Base-by-base conservation (phyloP, 2,797 vertebrate genomes). In the Alosa sapidissima region DNA sequence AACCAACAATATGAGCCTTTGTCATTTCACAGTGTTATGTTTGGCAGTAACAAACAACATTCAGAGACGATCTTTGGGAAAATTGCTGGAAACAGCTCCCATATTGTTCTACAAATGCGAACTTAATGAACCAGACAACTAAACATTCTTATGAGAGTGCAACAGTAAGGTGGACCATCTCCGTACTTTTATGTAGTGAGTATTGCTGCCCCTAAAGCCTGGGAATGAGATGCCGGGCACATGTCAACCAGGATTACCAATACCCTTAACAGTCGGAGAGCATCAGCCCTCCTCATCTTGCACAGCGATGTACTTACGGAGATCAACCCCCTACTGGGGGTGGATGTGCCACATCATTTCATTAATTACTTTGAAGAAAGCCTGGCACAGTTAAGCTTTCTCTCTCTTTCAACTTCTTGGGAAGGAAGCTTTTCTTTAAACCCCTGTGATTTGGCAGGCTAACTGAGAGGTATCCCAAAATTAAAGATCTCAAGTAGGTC, bases 391-490 rank as follows among this genome's bases (percentile, higher is more conserved):
- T 68, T 87, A 65, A 87, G 87, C 55, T 85, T 81, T 89, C 72
- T 6, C 41, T 81, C 83, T 78, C 81, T 65, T 55, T 58, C 85
- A 82, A 54, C 85, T 88, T 85, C 65, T 85, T 78, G 84, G 84
- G 81, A 78, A 62, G 82, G 62, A 84, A 81, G 62, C 86, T 78
- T 48, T 41, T 78, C 84, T 87, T 82, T 33, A 88, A 88, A 91
- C 82, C 87, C 82, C 84, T 58, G 83, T 78, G 81, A 85, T 55
- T 84, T 85, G 82, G 86, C 87, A 87, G 75, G 13, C 65, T 86
- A 84, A 83, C 65, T 82, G 85, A 82, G 86, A 87, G 84, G 65
- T 85, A 83, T 83, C 83, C 88, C 68, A 87, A 78, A 90, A 91
- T 89, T 83, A 89, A 86, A 88, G 87, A 81, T 81, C 51, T 11